A percentile compares a stretch with the other conserved stretches of the same genome.
Conservation (phyloP, 2,113 vertebrate genomes). For the Lycaon pictus region DNA sequence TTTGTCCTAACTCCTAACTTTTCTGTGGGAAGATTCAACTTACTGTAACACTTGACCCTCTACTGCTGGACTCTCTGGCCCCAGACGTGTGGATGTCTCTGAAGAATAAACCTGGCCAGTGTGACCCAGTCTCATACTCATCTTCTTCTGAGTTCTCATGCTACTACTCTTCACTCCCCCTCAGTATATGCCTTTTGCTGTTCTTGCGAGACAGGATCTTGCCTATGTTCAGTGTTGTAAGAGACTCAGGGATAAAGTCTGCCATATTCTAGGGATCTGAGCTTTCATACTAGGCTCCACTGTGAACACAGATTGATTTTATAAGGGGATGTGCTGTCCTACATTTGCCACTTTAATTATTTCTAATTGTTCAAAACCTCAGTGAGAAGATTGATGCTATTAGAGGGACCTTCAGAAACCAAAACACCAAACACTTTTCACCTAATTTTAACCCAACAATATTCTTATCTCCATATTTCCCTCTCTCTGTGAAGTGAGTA, state of each 20-base stretch:
- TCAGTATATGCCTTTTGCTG: neutral
- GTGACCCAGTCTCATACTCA: neutral
- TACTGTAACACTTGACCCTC: neutral
- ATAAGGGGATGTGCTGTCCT: neutral
- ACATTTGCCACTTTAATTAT: neutral
- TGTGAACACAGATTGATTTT: neutral
- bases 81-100: neutral
- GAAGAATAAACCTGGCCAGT: neutral
- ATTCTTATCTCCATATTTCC: neutral
- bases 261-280: neutral
- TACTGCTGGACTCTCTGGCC: neutral
- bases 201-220: neutral
- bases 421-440: neutral
- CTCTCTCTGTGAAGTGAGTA: neutral
- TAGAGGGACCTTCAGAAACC: neutral
- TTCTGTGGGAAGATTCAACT: neutral
- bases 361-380: neutral
- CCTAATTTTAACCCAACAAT: neutral
- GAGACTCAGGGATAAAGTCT: neutral
- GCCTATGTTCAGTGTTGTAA: neutral
- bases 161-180: fast-evolving
- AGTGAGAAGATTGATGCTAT: neutral
- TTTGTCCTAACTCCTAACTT: neutral
- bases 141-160: neutral
- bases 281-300: neutral